Base-by-base conservation (phyloP, 2,797 vertebrate species). In the Loriculus beryllinus region DNA sequence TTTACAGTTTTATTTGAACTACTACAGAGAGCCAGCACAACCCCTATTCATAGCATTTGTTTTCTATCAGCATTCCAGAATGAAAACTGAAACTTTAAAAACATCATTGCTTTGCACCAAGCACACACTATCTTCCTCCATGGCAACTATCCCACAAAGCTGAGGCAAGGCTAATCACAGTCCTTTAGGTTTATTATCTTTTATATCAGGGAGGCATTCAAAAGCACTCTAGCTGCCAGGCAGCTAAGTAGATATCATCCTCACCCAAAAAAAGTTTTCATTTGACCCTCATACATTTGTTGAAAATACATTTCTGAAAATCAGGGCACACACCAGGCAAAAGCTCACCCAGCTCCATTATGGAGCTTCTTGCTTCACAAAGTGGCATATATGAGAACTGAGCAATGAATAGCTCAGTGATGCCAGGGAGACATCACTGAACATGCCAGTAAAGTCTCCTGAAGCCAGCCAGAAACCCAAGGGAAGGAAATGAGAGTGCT, bases 401-500 rank as follows among this genome's bases (percentile, higher is more conserved):
- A 97, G 94, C 83, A 64, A 74, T 16, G 54, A 57, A 57, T 18
- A 88, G 92, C 88, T 75, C 33, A 6, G 64, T 19, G 6, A 42
- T 90, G 91, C 91, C 94, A 89, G 59, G 84, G 79, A 92, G 86
- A 37, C 63, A 52, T 69, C 77, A 22, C 47, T 71, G 75, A 96
- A 91, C 59, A 4, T 23, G 10, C 93, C 82, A 82, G 82, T 51
- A 64, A 86, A 78, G 94, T 62, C 88, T 96, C 92, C 89, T 93
- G 42, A 42, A 87, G 57, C 88, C 71, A 9, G 91, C 83, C 94
- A 96, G 96, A 94, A 97, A 97, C 94, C 92, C 86, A 80, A 94
- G 95, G 92, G 95, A 95, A 94, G 95, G 96, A 96, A 95, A 96
- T 92, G 93, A 93, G 89, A 93, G 94, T 95, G 94, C 97, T 96